A percentile compares a stretch with the other conserved stretches of the same genome.
phyloP scores from a whole-genome alignment of 2,113 vertebrate species.

The Cottus gobio region DNA sequence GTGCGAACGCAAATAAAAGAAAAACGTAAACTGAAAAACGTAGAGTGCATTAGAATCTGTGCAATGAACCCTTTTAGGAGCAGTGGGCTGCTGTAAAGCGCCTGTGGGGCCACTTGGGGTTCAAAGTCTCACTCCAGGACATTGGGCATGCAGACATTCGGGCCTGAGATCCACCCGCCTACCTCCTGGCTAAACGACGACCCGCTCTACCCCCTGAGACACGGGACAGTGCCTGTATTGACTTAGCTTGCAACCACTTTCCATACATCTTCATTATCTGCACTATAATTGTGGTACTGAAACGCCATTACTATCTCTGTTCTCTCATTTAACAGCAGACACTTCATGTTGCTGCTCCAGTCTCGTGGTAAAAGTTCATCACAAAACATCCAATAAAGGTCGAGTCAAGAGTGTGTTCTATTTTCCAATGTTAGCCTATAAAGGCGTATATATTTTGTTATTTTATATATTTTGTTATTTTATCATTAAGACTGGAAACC shows the following conservation, averaged over 20 bases:
- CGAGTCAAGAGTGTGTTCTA: background rate
- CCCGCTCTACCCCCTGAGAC: background rate
- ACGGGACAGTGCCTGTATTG: background rate
- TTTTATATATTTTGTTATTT: background rate
- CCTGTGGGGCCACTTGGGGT: no score
- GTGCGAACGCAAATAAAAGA: background rate
- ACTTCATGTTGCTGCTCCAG: background rate
- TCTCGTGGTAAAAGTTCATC: background rate
- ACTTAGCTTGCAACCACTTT: background rate
- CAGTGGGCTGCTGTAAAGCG: background rate
- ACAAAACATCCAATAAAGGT: background rate
- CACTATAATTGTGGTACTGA: background rate
- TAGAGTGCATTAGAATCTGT: background rate
- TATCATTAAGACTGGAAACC: background rate
- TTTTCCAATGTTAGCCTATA: background rate
- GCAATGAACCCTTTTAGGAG: background rate
- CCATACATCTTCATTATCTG: background rate
- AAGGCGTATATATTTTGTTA: conserved; percentile 9
- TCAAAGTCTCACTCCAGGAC: background rate
- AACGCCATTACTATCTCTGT: background rate
- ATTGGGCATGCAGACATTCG: background rate
- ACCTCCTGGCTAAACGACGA: background rate
- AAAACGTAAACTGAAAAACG: no score
- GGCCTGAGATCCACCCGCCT: background rate
- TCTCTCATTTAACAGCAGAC: background rate